Evolutionary conservation across 1,140 invertebrate species (phyloP).

Genomic region (Acromyrmex charruanus): DNA sequence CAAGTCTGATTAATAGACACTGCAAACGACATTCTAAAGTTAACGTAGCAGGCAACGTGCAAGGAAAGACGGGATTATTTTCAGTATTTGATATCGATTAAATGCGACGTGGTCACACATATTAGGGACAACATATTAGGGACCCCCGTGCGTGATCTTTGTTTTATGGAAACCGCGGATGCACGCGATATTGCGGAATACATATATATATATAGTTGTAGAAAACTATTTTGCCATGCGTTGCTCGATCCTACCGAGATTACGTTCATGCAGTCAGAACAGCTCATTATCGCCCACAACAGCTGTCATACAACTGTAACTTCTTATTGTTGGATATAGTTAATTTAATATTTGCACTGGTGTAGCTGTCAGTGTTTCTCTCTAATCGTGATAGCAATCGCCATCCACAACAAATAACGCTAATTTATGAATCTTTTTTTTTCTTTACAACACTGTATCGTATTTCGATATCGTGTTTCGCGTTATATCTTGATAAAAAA

Average conservation of each 20-base stretch:
- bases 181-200: conserved; percentile 37
- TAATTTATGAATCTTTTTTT: conserved; percentile 20
- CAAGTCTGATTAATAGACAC: background rate
- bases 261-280: conserved; percentile 47
- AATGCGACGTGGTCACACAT: background rate
- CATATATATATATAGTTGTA: background rate
- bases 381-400: background rate
- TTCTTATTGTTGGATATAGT: conserved; percentile 28
- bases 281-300: conserved; percentile 68
- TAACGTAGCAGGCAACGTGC: background rate
- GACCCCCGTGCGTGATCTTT: conserved; percentile 29
- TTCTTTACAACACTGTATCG: conserved; percentile 1
- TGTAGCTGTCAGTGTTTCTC: background rate
- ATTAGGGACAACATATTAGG: background rate
- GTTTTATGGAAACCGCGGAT: conserved; percentile 4
- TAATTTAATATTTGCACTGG: conserved; percentile 7
- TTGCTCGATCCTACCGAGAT: conserved; percentile 50
- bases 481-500: background rate
- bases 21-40: background rate
- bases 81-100: conserved; percentile 42
- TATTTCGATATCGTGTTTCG: conserved; percentile 12
- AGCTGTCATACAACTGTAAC: conserved; percentile 62
- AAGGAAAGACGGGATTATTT: background rate
- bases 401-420: background rate
- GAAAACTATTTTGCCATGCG: conserved; percentile 63